Evolutionary conservation across 2,113 vertebrate genomes (phyloP).

Genomic region (Dipodomys spectabilis): DNA sequence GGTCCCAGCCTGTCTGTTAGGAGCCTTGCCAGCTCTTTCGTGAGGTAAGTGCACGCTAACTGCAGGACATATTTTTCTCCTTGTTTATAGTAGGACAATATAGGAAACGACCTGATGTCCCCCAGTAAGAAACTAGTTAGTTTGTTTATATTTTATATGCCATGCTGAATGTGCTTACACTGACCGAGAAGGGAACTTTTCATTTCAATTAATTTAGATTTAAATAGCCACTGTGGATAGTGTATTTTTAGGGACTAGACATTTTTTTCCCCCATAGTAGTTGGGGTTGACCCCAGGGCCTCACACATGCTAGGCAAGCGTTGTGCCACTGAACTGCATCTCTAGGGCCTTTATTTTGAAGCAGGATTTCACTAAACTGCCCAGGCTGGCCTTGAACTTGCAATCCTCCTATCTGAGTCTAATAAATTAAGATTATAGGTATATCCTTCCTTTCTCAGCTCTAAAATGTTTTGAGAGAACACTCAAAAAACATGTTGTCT

Average conservation of each 20-base stretch:
- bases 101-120: neutral
- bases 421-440: neutral
- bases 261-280: neutral
- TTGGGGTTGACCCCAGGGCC: too few relatives aligned
- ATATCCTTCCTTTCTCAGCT: neutral
- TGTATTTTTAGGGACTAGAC: conserved; percentile 4
- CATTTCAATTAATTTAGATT: conserved; percentile 6
- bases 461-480: neutral
- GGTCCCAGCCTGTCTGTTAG: neutral
- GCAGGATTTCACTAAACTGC: neutral
- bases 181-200: neutral
- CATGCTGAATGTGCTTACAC: neutral
- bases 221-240: neutral
- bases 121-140: neutral
- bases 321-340: neutral
- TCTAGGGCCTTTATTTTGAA: neutral
- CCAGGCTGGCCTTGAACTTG: neutral
- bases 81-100: neutral
- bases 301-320: neutral
- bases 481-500: neutral
- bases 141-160: neutral
- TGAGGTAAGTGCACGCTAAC: neutral
- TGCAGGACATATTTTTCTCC: neutral
- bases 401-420: neutral
- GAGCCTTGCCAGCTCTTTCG: neutral